phyloP scores from a whole-genome alignment of 2,888 invertebrate species.

The Trachelus troglodyta region DNA sequence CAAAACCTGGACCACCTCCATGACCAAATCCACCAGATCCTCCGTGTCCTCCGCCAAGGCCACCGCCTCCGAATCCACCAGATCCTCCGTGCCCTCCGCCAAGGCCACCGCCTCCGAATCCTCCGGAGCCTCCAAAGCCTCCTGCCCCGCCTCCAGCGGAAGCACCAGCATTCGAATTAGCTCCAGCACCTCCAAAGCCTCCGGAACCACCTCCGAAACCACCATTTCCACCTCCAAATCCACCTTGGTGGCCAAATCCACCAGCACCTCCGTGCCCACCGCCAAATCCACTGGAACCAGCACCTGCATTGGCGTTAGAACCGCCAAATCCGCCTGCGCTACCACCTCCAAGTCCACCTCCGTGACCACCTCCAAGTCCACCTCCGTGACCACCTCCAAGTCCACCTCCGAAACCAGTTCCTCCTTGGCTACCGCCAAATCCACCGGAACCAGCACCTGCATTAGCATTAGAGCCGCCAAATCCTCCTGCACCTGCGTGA shows the following conservation, averaged over 20 bases:
- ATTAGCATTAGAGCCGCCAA: conserved; percentile 21
- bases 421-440: conserved; percentile 9
- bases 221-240: conserved; percentile 4
- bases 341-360: conserved; percentile 16
- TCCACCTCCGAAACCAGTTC: conserved; percentile 7
- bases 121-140: conserved; percentile 5
- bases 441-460: conserved; percentile 6
- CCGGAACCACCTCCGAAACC: conserved; percentile 12
- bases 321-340: conserved; percentile 15
- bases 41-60: conserved; percentile 8
- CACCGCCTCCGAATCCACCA: conserved; percentile 3
- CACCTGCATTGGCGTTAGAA: background rate
- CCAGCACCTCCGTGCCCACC: conserved; percentile 16
- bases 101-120: background rate
- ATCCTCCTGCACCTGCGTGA: conserved; percentile 16
- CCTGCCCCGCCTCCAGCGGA: conserved; percentile 10
- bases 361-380: conserved; percentile 11
- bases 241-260: conserved; percentile 11
- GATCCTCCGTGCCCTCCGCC: conserved; percentile 11
- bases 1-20: conserved; percentile 12
- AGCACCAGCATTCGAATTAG: background rate
- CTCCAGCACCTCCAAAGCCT: conserved; percentile 17
- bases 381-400: conserved; percentile 6
- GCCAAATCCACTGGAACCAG: conserved; percentile 11
- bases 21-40: conserved; percentile 9